These are phyloP conservation scores for Baryphthengus martii DNA, from an alignment of 2,113 vertebrate species.

Conservation along the genomic window DNA sequence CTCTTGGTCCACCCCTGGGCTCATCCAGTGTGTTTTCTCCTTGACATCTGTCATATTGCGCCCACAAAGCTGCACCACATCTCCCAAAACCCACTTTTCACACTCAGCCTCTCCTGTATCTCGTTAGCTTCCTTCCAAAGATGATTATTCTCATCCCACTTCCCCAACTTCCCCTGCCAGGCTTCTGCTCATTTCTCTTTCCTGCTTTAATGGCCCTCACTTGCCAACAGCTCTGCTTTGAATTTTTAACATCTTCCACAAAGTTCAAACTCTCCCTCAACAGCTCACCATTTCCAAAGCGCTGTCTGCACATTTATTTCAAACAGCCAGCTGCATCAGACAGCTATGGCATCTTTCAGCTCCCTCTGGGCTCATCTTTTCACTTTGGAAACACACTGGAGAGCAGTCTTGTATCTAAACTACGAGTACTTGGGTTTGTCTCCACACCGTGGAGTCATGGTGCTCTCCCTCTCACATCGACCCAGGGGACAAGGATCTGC, in stretches of 20 bases:
- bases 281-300: not conserved
- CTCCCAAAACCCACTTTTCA: not conserved
- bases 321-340: not conserved
- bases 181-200: not conserved
- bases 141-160: not conserved
- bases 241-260: not conserved
- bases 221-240: conserved; percentile 21
- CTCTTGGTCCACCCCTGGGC: not conserved
- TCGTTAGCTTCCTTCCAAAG: not conserved
- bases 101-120: not conserved
- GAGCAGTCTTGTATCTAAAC: not conserved
- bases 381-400: not conserved
- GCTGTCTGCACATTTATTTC: not conserved
- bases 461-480: not conserved
- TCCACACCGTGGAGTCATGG: not conserved
- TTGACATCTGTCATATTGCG: not conserved
- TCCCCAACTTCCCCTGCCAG: not conserved
- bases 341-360: not conserved
- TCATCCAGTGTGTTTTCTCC: not conserved
- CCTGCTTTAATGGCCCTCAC: not conserved
- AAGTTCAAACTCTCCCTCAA: not conserved
- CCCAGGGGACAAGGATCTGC: not conserved
- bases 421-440: not conserved
- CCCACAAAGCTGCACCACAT: accelerated
- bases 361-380: not conserved